Conservation (phyloP, 2,888 invertebrate genomes). For the Phanerotoma sp. region DNA sequence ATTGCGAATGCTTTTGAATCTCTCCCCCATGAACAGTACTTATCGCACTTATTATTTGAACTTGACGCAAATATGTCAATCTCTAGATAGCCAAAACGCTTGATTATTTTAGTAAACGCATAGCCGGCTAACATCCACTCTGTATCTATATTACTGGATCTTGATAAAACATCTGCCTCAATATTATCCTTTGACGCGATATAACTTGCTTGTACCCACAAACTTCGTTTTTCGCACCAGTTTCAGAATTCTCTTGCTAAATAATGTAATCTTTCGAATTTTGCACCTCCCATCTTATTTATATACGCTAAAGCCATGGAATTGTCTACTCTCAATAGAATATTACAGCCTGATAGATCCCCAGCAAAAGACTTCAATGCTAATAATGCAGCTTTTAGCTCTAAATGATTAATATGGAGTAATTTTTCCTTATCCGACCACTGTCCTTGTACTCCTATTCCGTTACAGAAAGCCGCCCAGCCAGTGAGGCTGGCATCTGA, state of each 20-base stretch:
- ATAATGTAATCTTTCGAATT: background rate
- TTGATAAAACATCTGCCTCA: background rate
- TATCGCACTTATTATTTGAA: slow-evolving; percentile 18
- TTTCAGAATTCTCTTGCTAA: background rate
- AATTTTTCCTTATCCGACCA: background rate
- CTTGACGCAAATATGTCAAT: slow-evolving; percentile 23
- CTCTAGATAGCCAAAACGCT: slow-evolving; percentile 13
- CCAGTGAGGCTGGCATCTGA: slow-evolving; percentile 5
- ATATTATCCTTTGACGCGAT: background rate
- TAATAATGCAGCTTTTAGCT: background rate
- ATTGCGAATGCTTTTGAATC: background rate
- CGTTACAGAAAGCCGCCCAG: slow-evolving; percentile 1
- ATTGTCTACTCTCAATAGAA: slow-evolving; percentile 1
- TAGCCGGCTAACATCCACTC: slow-evolving; percentile 12
- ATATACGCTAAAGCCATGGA: background rate
- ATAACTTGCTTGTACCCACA: background rate
- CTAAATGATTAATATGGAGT: slow-evolving; percentile 1
- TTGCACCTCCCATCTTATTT: background rate
- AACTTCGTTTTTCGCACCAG: background rate
- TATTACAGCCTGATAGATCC: background rate
- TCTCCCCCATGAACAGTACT: slow-evolving; percentile 5
- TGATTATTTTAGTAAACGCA: slow-evolving; percentile 11
- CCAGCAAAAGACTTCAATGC: background rate
- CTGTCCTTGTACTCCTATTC: background rate
- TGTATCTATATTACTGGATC: slow-evolving; percentile 6